Conservation (phyloP, 2,888 invertebrate species). For the Himalopsyche anomala region DNA sequence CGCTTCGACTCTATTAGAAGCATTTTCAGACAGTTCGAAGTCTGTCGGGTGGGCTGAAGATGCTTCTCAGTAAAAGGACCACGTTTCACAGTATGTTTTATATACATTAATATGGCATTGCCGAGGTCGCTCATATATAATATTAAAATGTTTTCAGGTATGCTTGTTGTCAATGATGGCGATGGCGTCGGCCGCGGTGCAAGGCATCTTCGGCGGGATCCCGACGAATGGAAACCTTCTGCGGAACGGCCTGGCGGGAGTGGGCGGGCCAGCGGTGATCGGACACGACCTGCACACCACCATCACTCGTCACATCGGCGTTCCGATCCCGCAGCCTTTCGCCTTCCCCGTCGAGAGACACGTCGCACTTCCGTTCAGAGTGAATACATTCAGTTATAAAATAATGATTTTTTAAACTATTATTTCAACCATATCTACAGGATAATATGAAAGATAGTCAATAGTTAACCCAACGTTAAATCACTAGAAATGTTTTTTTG, state of each 20-base stretch:
- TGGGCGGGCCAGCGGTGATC: slow-evolving; percentile 67
- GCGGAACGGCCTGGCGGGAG: slow-evolving; percentile 11
- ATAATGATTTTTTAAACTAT: neutral
- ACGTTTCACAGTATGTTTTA: neutral
- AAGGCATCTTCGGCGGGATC: neutral
- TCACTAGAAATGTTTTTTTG: too few relatives aligned
- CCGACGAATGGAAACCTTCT: neutral
- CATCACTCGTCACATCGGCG: slow-evolving; percentile 75
- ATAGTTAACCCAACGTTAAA: too few relatives aligned
- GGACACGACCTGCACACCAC: slow-evolving; percentile 76
- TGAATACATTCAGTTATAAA: slow-evolving; percentile 66
- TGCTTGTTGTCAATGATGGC: neutral
- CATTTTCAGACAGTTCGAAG: too few relatives aligned
- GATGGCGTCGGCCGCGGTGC: neutral
- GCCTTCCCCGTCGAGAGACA: slow-evolving; percentile 75
- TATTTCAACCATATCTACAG: too few relatives aligned
- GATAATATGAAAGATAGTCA: too few relatives aligned
- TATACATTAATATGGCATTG: neutral
- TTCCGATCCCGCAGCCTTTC: slow-evolving; percentile 75
- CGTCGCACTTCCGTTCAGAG: slow-evolving; percentile 74
- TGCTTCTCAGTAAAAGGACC: neutral
- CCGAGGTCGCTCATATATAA: too few relatives aligned
- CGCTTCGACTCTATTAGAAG: too few relatives aligned
- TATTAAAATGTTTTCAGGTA: neutral
- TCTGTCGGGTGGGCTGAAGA: neutral